Percentiles rank a stretch among this genome's conserved stretches.
Conservation (phyloP, 2,113 vertebrate genomes). For the Archocentrus centrarchus region DNA sequence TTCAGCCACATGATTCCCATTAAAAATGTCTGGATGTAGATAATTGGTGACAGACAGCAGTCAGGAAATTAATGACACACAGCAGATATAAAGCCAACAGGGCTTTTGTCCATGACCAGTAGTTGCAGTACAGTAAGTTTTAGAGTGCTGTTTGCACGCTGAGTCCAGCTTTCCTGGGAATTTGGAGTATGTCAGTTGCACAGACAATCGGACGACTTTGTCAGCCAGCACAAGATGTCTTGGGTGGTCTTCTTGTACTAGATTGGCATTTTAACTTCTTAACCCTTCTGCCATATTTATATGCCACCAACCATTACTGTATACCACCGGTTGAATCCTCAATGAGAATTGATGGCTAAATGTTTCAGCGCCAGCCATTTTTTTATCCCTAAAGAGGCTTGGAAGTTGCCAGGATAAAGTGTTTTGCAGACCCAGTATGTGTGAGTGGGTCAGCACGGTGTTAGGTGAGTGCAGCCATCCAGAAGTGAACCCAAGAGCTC, state of each 20-base stretch:
- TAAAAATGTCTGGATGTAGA: conserved; percentile 32
- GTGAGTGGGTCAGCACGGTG: conserved; percentile 45
- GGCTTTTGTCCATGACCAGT: conserved; percentile 42
- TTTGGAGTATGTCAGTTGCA: conserved; percentile 65
- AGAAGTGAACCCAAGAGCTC: conserved; percentile 61
- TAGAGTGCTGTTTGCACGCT: conserved; percentile 41
- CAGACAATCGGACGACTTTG: conserved; percentile 77
- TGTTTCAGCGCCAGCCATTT: neutral
- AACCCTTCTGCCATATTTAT: conserved; percentile 43
- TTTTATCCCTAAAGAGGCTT: conserved; percentile 46
- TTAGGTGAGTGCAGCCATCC: conserved; percentile 70
- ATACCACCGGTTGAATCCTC: neutral
- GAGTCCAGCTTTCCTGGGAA: conserved; percentile 59
- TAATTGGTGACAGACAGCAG: conserved; percentile 49
- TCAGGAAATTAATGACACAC: conserved; percentile 43
- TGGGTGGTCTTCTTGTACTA: conserved; percentile 73
- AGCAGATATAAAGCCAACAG: neutral
- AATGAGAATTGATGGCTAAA: conserved; percentile 13
- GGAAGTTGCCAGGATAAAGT: conserved; percentile 68
- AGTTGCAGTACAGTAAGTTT: conserved; percentile 33
- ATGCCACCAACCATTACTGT: conserved; percentile 52
- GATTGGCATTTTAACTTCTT: conserved; percentile 50
- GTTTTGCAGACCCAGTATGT: conserved; percentile 58
- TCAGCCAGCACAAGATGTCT: conserved; percentile 18
- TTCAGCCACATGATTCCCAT: conserved; percentile 47